A percentile compares a stretch with the other conserved stretches of the same genome.
Evolutionary conservation across 2,797 vertebrate genomes (phyloP).

Genomic region (Propithecus deckenii): DNA sequence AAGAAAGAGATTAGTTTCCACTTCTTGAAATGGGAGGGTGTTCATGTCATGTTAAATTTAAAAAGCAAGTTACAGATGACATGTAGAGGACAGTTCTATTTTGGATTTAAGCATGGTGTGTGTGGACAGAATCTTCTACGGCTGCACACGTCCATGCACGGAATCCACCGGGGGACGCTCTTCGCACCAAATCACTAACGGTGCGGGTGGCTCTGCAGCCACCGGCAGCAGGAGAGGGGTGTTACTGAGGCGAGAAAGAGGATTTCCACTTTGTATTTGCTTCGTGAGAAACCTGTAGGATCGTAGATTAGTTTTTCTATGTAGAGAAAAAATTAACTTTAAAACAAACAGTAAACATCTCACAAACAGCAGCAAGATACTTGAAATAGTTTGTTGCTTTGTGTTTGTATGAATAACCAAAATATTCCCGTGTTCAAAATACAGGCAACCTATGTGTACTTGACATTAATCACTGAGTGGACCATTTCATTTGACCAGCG

Average conservation of each 20-base stretch:
- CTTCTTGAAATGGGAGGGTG: background rate
- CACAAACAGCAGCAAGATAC: background rate
- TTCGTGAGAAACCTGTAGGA: background rate
- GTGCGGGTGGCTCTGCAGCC: background rate
- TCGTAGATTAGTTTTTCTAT: background rate
- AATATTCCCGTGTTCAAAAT: background rate
- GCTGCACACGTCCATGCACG: background rate
- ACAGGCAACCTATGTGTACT: no score
- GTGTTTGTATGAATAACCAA: background rate
- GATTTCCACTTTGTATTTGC: background rate
- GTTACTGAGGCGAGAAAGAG: background rate
- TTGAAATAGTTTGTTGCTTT: background rate
- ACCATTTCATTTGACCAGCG: background rate
- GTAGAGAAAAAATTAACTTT: background rate
- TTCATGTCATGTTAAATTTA: background rate
- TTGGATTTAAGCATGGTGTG: background rate
- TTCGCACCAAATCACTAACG: no score
- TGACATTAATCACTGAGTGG: no score
- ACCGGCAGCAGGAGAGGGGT: background rate
- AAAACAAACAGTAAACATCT: background rate
- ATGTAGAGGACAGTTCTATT: background rate
- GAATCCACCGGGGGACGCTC: background rate
- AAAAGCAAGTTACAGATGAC: background rate
- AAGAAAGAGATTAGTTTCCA: background rate
- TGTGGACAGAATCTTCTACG: background rate